phyloP scores from a whole-genome alignment of 2,113 vertebrate genomes.

The Lampris megalopsis region DNA sequence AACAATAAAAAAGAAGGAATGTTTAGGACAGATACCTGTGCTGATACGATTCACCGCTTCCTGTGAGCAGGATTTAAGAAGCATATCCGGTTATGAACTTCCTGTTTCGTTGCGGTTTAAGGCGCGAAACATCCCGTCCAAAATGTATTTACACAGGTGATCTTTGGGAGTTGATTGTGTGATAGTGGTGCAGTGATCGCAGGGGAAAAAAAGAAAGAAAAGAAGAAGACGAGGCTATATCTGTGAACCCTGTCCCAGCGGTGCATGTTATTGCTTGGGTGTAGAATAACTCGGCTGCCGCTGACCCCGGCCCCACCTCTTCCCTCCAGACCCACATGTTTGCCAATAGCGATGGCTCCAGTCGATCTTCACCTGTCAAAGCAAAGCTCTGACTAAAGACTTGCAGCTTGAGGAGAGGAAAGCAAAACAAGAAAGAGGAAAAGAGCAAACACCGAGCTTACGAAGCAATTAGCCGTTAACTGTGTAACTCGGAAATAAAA shows the following conservation, averaged over 20 bases:
- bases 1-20: too few species aligned
- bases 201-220: conserved; percentile 9
- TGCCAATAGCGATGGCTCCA: conserved; percentile 76
- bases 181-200: conserved; percentile 49
- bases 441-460: conserved; percentile 64
- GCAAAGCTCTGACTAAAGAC: conserved; percentile 81
- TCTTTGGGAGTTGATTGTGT: conserved; percentile 23
- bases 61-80: conserved; percentile 28
- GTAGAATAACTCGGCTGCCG: conserved; percentile 78
- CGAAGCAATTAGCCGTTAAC: background rate
- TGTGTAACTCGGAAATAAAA: background rate
- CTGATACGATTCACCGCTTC: conserved; percentile 29
- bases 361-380: conserved; percentile 86
- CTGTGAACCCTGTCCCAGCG: conserved; percentile 72
- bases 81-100: background rate
- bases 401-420: conserved; percentile 75
- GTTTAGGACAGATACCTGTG: conserved; percentile 1
- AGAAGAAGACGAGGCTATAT: conserved; percentile 65
- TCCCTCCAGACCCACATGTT: conserved; percentile 69
- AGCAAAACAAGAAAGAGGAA: conserved; percentile 68
- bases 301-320: conserved; percentile 75
- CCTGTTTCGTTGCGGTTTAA: background rate
- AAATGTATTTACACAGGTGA: conserved; percentile 6
- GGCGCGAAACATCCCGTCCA: background rate
- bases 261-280: conserved; percentile 79